Evolutionary conservation across 2,113 vertebrate genomes (phyloP), one percentile per base, ranked within the genome.

Genomic region (Thunnus maccoyii): DNA sequence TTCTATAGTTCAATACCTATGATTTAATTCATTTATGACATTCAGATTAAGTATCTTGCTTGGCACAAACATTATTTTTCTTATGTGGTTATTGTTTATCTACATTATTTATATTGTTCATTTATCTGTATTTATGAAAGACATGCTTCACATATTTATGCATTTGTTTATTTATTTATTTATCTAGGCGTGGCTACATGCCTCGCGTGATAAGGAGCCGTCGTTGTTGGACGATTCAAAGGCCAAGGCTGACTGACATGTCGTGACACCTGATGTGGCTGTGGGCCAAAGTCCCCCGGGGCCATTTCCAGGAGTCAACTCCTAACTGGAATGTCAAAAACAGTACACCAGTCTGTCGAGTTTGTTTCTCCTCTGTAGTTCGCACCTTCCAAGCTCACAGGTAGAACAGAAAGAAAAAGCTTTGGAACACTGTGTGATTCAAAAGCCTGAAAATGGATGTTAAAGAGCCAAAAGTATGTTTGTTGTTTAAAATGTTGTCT

Each of bases 201-300:
- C 71, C 20, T 91, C 1, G 83, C 88, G 88, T 82, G 82, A 85
- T 86, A 89, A 86, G 76, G 15, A 78, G 55, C 63, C 47, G 17
- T 74, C 27, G 56, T 12, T 5, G 7, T 16, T 20, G 50, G 70
- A 83, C 85, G 90, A 90, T 75, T 91, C 87, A 91, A 88, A 86
- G 79, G 83, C 79, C 85, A 62, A 80, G 83, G 84, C 78, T 88
- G 84, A 86, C 67, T 91, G 91, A 92, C 91, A 76, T 90, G 90
- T 73, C 76, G 30, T 85, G 90, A 90, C 90, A 90, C 89, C 86
- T 85, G 90, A 88, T 22, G 20, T 83, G 91, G 86, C 91, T 78
- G 52, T 3, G 80, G 85, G 90, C 91, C 92, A 91, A 89, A 93
- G 88, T 89, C 75, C 88, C 90, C 71, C 0, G 56, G 56, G 72